These are phyloP conservation scores for Tholera decimalis DNA, from an alignment of 2,888 invertebrate species.

Conservation along the genomic window DNA sequence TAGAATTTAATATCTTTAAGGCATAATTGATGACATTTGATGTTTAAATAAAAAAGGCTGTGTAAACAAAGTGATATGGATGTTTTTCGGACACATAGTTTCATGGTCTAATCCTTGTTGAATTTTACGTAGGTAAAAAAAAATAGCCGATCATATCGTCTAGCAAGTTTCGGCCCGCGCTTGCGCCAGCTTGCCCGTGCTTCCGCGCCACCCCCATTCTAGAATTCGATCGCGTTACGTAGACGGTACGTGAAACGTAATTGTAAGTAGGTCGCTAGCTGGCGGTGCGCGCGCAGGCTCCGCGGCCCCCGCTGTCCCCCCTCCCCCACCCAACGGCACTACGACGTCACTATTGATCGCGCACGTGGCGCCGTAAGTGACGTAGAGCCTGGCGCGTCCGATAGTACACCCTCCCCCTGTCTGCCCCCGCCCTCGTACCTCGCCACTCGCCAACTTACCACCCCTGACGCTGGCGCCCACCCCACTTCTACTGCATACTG, in stretches of 20 bases:
- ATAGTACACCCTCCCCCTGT: constrained; percentile 79
- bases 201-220: constrained; percentile 70
- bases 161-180: constrained; percentile 64
- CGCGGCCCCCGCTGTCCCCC: constrained; percentile 30
- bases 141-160: constrained; percentile 58
- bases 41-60: background rate
- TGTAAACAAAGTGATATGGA: background rate
- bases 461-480: constrained; percentile 50
- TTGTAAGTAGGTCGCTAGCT: constrained; percentile 87
- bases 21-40: background rate
- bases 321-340: constrained; percentile 63
- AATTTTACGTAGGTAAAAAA: constrained; percentile 45
- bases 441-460: constrained; percentile 51
- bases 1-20: background rate
- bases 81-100: constrained; percentile 20
- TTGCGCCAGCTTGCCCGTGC: constrained; percentile 69
- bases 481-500: constrained; percentile 71
- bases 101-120: constrained; percentile 49
- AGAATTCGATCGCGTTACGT: constrained; percentile 87
- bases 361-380: constrained; percentile 90
- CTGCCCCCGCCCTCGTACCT: constrained; percentile 63
- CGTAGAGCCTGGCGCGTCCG: constrained; percentile 84
- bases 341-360: constrained; percentile 90
- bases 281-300: constrained; percentile 83
- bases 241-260: constrained; percentile 89